Evolutionary conservation across 2,888 invertebrate species (phyloP).

Genomic region (Eutolmus rufibarbis): DNA sequence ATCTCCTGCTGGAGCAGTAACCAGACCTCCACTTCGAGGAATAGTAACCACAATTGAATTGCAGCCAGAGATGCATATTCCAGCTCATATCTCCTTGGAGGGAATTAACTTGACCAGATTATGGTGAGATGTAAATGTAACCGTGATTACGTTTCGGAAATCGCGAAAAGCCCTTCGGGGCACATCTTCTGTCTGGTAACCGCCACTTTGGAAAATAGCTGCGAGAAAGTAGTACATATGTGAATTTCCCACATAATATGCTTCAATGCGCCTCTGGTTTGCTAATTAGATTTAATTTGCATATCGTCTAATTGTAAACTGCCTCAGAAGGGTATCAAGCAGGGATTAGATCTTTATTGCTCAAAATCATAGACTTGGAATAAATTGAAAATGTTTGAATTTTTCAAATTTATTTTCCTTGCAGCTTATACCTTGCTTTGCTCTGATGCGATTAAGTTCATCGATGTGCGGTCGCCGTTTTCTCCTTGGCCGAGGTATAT

Average conservation of each 20-base stretch:
- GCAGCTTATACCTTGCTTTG: neutral
- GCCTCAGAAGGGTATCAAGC: neutral
- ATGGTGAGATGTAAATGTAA: neutral
- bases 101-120: neutral
- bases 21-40: neutral
- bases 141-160: neutral
- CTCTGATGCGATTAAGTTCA: slow-evolving; percentile 1
- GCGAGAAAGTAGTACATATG: neutral
- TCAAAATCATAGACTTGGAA: neutral
- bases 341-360: neutral
- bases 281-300: neutral
- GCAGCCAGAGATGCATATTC: neutral
- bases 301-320: neutral
- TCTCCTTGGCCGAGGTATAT: neutral
- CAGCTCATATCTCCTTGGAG: neutral
- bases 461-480: neutral
- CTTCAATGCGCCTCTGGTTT: neutral
- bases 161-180: neutral
- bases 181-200: neutral
- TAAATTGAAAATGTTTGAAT: neutral
- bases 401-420: neutral
- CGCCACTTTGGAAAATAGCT: neutral
- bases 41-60: neutral
- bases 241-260: neutral
- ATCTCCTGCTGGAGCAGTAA: neutral